A percentile compares a stretch with the other conserved stretches of the same genome.
phyloP scores from a whole-genome alignment of 2,888 invertebrate species.

The Polyommatus iphigenia region DNA sequence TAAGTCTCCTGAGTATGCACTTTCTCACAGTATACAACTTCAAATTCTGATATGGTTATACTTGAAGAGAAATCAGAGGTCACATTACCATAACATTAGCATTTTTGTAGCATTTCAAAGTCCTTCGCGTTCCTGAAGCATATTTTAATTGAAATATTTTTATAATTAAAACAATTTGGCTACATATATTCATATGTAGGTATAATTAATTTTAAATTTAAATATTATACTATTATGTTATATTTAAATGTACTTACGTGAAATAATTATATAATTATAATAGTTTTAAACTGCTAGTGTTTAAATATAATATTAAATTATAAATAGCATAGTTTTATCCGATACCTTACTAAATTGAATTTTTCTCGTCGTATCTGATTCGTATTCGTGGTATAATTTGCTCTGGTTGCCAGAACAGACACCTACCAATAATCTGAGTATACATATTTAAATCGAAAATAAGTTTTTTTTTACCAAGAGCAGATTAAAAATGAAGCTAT shows the following conservation, averaged over 20 bases:
- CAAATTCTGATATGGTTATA: neutral
- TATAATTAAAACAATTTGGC: constrained; percentile 1
- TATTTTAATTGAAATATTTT: constrained; percentile 18
- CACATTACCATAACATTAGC: constrained; percentile 24
- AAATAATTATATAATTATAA: neutral
- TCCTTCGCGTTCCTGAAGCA: constrained; percentile 16
- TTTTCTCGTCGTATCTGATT: neutral
- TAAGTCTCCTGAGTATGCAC: neutral
- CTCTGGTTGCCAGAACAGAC: too few species aligned
- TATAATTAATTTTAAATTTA: neutral
- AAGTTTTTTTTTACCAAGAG: too few species aligned
- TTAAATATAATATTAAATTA: neutral
- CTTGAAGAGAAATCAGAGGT: neutral
- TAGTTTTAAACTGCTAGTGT: neutral
- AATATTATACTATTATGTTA: neutral
- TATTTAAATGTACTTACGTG: neutral
- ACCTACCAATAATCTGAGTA: too few species aligned
- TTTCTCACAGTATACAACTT: neutral
- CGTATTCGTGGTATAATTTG: too few species aligned
- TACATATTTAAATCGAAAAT: too few species aligned
- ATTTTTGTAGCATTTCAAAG: constrained; percentile 17
- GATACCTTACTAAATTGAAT: neutral
- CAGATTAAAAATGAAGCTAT: too few species aligned
- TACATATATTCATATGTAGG: constrained; percentile 7
- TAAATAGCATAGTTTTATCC: neutral